Conservation (phyloP, 2,113 vertebrate genomes). For the Copsychus sechellarum region DNA sequence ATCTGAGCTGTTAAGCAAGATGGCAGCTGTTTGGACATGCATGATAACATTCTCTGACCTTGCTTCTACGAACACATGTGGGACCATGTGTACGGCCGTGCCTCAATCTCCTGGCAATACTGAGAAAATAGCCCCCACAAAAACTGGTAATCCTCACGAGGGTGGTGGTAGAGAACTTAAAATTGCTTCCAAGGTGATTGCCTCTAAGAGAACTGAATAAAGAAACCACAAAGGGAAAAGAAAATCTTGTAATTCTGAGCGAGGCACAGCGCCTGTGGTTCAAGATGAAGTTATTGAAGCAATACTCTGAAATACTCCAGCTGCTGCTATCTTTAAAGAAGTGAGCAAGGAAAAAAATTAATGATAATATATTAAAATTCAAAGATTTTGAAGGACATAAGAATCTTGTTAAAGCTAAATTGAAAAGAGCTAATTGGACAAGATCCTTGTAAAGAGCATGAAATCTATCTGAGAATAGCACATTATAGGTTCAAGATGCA, state of each 20-base stretch:
- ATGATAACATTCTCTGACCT: slow-evolving; percentile 25
- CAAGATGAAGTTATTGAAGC: background rate
- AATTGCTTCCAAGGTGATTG: background rate
- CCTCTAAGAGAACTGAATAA: background rate
- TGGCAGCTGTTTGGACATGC: slow-evolving; percentile 38
- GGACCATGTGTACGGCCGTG: background rate
- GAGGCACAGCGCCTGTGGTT: background rate
- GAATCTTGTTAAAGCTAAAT: background rate
- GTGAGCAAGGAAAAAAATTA: background rate
- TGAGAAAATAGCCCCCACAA: background rate
- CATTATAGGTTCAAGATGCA: background rate
- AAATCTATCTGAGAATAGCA: background rate
- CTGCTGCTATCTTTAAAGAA: background rate
- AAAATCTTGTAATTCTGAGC: background rate
- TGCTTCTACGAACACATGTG: slow-evolving; percentile 19
- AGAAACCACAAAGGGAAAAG: background rate
- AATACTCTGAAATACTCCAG: background rate
- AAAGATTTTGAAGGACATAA: background rate
- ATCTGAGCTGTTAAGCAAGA: slow-evolving; percentile 61
- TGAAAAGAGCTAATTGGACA: background rate
- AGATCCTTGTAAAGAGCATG: background rate
- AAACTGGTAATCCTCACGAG: background rate
- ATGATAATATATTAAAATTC: background rate
- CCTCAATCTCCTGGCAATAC: background rate
- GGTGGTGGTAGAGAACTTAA: background rate